Evolutionary conservation across 1,140 invertebrate species (phyloP).

Genomic region (Yoshiicerus persimilis): DNA sequence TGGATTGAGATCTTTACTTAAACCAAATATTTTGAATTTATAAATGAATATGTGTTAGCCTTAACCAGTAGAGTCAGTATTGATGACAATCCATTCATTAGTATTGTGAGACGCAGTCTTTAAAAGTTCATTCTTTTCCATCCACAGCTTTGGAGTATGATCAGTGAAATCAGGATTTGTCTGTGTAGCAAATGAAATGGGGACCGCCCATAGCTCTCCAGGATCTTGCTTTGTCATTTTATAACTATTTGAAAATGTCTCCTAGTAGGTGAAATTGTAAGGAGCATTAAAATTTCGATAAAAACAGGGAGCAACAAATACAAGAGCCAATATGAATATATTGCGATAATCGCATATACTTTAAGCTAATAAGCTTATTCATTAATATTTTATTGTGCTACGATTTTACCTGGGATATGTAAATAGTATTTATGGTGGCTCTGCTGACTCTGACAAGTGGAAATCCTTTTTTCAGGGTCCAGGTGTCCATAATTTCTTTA

Average conservation of each 20-base stretch:
- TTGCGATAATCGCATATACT: neutral
- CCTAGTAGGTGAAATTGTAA: neutral
- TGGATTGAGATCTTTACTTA: too few relatives aligned
- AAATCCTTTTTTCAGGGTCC: constrained; percentile 86
- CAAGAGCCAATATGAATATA: neutral
- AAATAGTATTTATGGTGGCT: constrained; percentile 20
- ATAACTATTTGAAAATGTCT: neutral
- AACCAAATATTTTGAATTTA: too few relatives aligned
- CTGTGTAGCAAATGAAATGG: constrained; percentile 31
- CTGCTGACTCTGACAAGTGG: constrained; percentile 74
- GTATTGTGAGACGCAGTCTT: neutral
- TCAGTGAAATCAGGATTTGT: constrained; percentile 26
- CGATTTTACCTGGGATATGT: constrained; percentile 57
- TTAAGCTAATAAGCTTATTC: neutral
- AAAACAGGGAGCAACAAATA: too few relatives aligned
- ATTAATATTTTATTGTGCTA: neutral
- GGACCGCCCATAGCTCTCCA: constrained; percentile 40
- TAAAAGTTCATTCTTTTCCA: constrained; percentile 23
- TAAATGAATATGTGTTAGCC: too few relatives aligned
- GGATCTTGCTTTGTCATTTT: neutral
- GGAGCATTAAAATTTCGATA: too few relatives aligned
- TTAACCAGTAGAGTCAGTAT: constrained; percentile 56
- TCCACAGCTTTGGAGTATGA: neutral
- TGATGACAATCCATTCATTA: constrained; percentile 35
- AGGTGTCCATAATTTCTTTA: constrained; percentile 82